Base-by-base conservation (phyloP, 2,797 vertebrate genomes). In the Cephalopachus bancanus region DNA sequence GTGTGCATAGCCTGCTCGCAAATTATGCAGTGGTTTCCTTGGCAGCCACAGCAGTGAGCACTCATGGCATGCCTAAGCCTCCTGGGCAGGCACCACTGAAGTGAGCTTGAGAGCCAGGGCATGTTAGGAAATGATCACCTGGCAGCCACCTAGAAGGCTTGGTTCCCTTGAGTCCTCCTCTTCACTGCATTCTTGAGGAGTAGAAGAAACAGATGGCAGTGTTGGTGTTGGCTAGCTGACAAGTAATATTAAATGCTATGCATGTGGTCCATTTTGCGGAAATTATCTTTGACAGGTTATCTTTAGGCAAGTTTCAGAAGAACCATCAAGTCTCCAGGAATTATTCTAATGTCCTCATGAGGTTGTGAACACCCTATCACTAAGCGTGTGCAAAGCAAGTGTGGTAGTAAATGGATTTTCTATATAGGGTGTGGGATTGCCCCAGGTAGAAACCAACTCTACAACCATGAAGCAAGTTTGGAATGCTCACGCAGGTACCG, bases 1-100 rank as follows among this genome's bases (percentile, higher is more conserved):
- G 59, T 95, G 33, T 87, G 15, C 24, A 20, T 3, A 59, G 60
- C 55, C 10, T 97, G 96, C 97, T 97, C 96, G 97, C 96, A 97
- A 97, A 97, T 93, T 79, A 24, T 88, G 92, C 14, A 55, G 69
- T 19, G 84, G 96, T 97, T 95, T 96, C 97, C 96, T 96, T 96
- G 96, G 95, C 80, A 96, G 94, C 94, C 86, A 33, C 16, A 37
- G 64, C 95, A 93, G 89, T 97, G 84, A 97, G 65, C 51, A 3
- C 30, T 97, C 96, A 97, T 95, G 94, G 91, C n/a, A 49, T 9
- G 24, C 91, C 78, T 17, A 74, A 96, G 78, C 51, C 97, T 88
- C 88, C 85, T 1, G n/a, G 88, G 91, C 71, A 37, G 37, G 75
- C 30, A 17, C 64, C 0, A 4, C 44, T 9, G 90, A 20, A 33